Base-by-base conservation (phyloP, 2,113 vertebrate genomes). In the Cyanoliseus patagonus region DNA sequence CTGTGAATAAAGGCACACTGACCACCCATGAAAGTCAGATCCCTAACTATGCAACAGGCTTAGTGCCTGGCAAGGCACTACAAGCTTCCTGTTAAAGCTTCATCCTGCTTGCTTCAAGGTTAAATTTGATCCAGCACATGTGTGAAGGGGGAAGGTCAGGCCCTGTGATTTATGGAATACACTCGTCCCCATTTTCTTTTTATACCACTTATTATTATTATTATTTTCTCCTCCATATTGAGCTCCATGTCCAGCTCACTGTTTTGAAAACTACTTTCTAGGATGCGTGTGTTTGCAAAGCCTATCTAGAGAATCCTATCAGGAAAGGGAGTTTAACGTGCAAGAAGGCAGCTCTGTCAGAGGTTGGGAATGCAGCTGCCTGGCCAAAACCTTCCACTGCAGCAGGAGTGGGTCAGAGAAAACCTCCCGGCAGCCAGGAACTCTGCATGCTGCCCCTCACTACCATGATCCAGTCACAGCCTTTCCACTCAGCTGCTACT, bases 321-420 rank as follows among this genome's bases (percentile, higher is more conserved):
- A 91, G 86, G 83, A 84, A 84, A 86, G 23, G 61, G 73, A 86
- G 64, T 84, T 70, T 3, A 94, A 78, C 0, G 2, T 47, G 73
- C 51, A 88, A 95, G 86, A 33, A 62, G 28, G 91, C 83, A 91
- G 73, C 92, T 95, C 61, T 61, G 83, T 97, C 95, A 96, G 94
- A 84, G 88, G 69, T 42, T 84, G 92, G 88, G 96, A 95, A 96
- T 94, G 96, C 94, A 95, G 95, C 73, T 66, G 85, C 87, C 52
- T 47, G 49, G 94, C 94, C 94, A 97, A 96, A 90, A 66, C 49
- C 79, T 86, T 89, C 46, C 88, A 88, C 13, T 55, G 95, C 90
- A 78, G 63, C 88, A 84, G 42, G 62, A 94, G 81, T 1, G 9
- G 80, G 64, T 64, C 80, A 88, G 68, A 94, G 47, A 25, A 83